Base-by-base conservation (phyloP, 2,113 vertebrate genomes). In the Rhombomys opimus region DNA sequence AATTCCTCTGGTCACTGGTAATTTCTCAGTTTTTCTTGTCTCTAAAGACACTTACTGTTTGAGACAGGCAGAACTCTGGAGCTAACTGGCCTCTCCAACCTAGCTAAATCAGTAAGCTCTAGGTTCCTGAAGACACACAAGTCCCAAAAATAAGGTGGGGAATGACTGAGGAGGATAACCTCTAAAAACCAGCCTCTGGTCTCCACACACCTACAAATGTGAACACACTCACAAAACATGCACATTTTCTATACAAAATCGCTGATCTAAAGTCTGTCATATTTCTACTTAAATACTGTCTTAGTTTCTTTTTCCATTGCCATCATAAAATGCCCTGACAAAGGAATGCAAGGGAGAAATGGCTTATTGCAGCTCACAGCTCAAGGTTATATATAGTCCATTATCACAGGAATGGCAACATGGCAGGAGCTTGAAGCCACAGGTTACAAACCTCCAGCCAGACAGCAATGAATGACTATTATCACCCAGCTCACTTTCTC, bases 231-330 rank as follows among this genome's bases (percentile, higher is more conserved):
- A 57, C 59, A 50, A 76, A 25, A 90, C 20, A n/a, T 17, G 13
- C 67, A 50, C 57, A 65, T 38, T 18, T 70, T 52, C 46, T 50
- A 72, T n/a, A 10, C 10, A 9, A 82, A 92, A 95, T 72, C 52
- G 93, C 22, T 90, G 87, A 20, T 57, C 41, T 78, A 84, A 94
- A 95, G 54, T 94, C 68, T 27, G 92, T 23, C 6, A 35, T 63
- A 57, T 41, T 84, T 87, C 41, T 57, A 18, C 17, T 94, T 78
- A 68, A 87, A 50, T 52, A 68, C 11, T 20, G 17, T 86, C 84
- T 35, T 52, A 23, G 84, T 68, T 23, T 87, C 84, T 68, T 68
- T 68, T 87, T 46, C 46, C 18, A 4, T 5, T 54, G 46, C 12
- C 32, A 25, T 72, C 2, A 87, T 70, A 87, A 82, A 59, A 54